Evolutionary conservation across 2,888 invertebrate genomes (phyloP).

Genomic region (Priocnemis perturbator): DNA sequence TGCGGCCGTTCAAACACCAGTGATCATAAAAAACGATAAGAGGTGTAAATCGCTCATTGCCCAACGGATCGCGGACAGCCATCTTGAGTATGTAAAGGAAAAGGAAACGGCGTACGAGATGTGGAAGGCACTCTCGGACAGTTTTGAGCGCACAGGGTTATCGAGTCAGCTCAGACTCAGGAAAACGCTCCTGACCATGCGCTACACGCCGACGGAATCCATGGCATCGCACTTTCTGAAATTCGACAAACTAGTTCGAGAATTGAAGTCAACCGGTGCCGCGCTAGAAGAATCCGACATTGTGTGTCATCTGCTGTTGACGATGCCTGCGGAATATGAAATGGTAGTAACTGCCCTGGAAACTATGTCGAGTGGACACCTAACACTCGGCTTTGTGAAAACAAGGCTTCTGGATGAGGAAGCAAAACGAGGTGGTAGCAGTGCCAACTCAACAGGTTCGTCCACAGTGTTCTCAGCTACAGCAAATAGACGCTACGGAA

Average conservation of each 20-base stretch:
- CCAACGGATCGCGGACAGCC: slow-evolving; percentile 54
- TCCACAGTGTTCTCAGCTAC: not conserved
- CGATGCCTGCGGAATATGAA: slow-evolving; percentile 49
- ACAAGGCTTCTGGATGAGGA: slow-evolving; percentile 51
- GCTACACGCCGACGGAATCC: slow-evolving; percentile 26
- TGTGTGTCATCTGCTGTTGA: slow-evolving; percentile 51
- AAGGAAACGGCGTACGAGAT: slow-evolving; percentile 46
- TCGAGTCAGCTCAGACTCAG: slow-evolving; percentile 54
- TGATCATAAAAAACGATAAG: slow-evolving; percentile 24
- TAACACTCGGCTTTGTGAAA: slow-evolving; percentile 49
- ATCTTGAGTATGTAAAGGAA: slow-evolving; percentile 58
- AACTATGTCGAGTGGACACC: slow-evolving; percentile 29
- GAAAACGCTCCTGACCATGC: slow-evolving; percentile 44
- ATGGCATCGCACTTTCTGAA: slow-evolving; percentile 43
- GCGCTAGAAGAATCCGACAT: slow-evolving; percentile 40
- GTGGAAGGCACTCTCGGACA: slow-evolving; percentile 40
- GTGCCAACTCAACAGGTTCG: not conserved
- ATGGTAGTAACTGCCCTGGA: slow-evolving; percentile 53
- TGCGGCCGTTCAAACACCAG: slow-evolving; percentile 14
- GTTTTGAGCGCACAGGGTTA: slow-evolving; percentile 52
- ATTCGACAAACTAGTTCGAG: slow-evolving; percentile 51
- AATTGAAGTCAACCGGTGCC: slow-evolving; percentile 46
- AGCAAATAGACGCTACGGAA: not conserved
- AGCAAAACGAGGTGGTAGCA: slow-evolving; percentile 26
- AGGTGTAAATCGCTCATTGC: slow-evolving; percentile 53